Evolutionary conservation across 2,888 invertebrate genomes (phyloP).

Genomic region (Lysandra bellargus): DNA sequence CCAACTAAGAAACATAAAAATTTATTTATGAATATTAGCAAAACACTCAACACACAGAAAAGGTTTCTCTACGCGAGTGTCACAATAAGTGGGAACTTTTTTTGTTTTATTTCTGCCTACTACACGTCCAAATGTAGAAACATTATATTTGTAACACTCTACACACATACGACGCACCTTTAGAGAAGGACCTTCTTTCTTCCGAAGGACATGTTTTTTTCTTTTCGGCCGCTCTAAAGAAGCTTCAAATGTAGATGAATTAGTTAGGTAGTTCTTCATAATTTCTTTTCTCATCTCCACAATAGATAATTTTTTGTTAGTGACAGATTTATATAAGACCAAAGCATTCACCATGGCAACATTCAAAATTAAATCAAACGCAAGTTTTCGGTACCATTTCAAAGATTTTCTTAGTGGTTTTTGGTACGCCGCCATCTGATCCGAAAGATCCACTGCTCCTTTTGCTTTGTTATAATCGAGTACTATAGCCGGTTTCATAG

Average conservation of each 20-base stretch:
- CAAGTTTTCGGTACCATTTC: slow-evolving; percentile 42
- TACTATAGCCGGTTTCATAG: slow-evolving; percentile 39
- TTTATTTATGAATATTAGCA: slow-evolving; percentile 30
- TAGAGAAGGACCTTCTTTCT: slow-evolving; percentile 40
- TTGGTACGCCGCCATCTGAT: slow-evolving; percentile 45
- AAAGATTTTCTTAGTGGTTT: slow-evolving; percentile 43
- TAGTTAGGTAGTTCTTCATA: slow-evolving; percentile 36
- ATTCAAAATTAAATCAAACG: slow-evolving; percentile 44
- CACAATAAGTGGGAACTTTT: slow-evolving; percentile 45
- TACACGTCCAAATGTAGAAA: slow-evolving; percentile 41
- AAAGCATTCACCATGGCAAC: slow-evolving; percentile 38
- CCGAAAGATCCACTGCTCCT: slow-evolving; percentile 42
- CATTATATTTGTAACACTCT: slow-evolving; percentile 43
- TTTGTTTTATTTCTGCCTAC: slow-evolving; percentile 46
- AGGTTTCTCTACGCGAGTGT: slow-evolving; percentile 40
- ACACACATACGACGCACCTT: slow-evolving; percentile 41
- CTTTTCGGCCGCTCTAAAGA: slow-evolving; percentile 31
- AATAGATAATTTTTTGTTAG: slow-evolving; percentile 27
- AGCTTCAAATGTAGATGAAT: slow-evolving; percentile 34
- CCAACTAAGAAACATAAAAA: too few relatives aligned
- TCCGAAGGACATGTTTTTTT: neutral
- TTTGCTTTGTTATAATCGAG: slow-evolving; percentile 45
- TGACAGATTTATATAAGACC: slow-evolving; percentile 42
- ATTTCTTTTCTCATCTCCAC: slow-evolving; percentile 35
- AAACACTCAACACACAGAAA: slow-evolving; percentile 41